Evolutionary conservation across 2,797 vertebrate species (phyloP), one percentile per base, ranked within the genome.

Genomic region (Amazonetta brasiliensis): DNA sequence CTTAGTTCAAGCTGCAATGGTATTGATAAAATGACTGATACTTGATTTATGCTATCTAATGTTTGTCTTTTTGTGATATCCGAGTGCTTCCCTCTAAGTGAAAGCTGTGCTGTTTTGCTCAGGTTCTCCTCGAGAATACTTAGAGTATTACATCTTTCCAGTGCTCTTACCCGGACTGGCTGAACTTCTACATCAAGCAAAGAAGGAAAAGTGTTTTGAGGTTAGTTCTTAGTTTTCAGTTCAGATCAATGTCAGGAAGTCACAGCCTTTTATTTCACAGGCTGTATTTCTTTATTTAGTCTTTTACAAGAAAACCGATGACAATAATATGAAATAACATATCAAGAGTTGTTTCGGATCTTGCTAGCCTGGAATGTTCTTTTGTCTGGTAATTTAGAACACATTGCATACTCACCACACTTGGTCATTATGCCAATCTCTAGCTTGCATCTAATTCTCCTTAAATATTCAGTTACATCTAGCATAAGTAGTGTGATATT

Each of bases 161-260:
- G 97, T 98, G 62, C 97, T 99, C 91, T 71, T 99, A 23, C 98
- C 99, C 1, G 99, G 98, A 84, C 94, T 99, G 92, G 98, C 98
- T 55, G 98, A 98, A 54, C 94, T 99, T 85, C 97, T 99, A 71
- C 97, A 94, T 44, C 98, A 98, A 96, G 98, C 98, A 48, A 94
- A 98, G 94, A 98, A 97, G 81, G 98, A 98, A 7, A 97, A 98
- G 31, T 99, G 98, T 95, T 98, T 99, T 55, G 92, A 99, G 98
- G 99, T 99, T 63, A 95, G 98, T 98, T 79, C 64, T 85, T 39
- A 77, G 44, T 88, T 94, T 85, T 54, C 31, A 55, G n/a, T 92
- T 95, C 69, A 62, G 35, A 66, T 84, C 44, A 17, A 3, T 92
- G 80, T 17, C 62, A 69, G 69, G 66, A 90, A 84, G 39, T 67